Conservation (phyloP, 2,797 vertebrate species). For the Rhinatrema bivittatum region DNA sequence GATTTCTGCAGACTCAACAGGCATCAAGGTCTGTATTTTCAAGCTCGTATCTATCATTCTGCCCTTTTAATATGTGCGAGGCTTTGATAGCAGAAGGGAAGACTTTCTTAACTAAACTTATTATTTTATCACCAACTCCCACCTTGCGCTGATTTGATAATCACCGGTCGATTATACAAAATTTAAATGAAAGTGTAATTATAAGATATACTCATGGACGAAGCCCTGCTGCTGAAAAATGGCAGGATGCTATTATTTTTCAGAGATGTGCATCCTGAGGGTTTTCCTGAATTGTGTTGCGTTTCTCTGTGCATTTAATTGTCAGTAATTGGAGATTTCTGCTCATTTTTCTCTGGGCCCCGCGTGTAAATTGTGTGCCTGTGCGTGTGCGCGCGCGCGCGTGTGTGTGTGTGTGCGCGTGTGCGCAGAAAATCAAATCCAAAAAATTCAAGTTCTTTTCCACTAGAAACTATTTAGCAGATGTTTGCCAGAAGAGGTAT, state of each 20-base stretch:
- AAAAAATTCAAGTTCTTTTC: no score
- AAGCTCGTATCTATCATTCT: not conserved
- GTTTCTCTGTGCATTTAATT: not conserved
- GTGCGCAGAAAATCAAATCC: no score
- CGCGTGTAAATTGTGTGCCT: no score
- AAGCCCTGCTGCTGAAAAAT: slow-evolving; percentile 31
- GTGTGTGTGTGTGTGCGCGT: no score
- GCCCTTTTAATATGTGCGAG: slow-evolving; percentile 1
- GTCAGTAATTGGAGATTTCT: slow-evolving; percentile 8
- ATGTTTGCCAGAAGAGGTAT: not conserved
- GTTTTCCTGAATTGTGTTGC: not conserved
- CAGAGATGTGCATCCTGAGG: slow-evolving; percentile 23
- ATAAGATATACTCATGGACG: slow-evolving; percentile 23
- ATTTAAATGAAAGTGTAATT: slow-evolving; percentile 49
- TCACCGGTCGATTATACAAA: slow-evolving; percentile 42
- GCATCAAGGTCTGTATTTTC: slow-evolving; percentile 15
- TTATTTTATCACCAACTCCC: slow-evolving; percentile 43
- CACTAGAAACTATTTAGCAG: slow-evolving; percentile 37
- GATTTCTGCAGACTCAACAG: slow-evolving; percentile 36
- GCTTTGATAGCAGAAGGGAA: slow-evolving; percentile 19
- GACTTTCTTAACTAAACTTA: slow-evolving; percentile 36
- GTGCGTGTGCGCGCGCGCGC: no score
- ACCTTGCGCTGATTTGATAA: slow-evolving; percentile 44
- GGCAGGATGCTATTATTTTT: slow-evolving; percentile 42
- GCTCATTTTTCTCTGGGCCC: not conserved